These are phyloP conservation scores for Xanthorhoe designata DNA, from an alignment of 2,888 invertebrate species.

Conservation along the genomic window DNA sequence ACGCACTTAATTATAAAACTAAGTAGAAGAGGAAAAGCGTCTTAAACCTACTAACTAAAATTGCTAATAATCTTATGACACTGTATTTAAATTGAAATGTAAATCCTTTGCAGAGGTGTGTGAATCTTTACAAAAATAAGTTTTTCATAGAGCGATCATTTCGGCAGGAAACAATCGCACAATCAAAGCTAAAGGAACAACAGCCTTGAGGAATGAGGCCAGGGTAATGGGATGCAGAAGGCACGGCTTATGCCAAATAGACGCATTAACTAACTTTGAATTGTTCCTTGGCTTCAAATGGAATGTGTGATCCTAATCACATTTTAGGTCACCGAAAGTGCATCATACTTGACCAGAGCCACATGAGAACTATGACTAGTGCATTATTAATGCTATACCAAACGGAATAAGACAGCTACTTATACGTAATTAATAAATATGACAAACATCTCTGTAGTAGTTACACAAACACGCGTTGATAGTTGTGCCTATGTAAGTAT, in stretches of 20 bases:
- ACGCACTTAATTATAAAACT: constrained; percentile 8
- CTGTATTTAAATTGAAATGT: background rate
- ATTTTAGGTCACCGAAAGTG: constrained; percentile 1
- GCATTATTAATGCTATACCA: background rate
- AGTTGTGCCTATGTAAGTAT: background rate
- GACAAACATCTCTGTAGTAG: background rate
- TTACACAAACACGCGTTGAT: background rate
- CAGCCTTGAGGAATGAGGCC: constrained; percentile 28
- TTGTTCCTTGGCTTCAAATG: constrained; percentile 22
- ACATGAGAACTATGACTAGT: constrained; percentile 3
- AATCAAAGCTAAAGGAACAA: constrained; percentile 10
- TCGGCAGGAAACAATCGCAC: constrained; percentile 21
- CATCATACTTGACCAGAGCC: background rate
- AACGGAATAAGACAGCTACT: background rate
- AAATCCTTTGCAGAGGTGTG: background rate
- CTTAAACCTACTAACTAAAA: constrained; percentile 18
- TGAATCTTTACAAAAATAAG: constrained; percentile 4
- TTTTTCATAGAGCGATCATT: constrained; percentile 7
- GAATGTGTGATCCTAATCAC: constrained; percentile 15
- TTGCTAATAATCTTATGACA: constrained; percentile 21
- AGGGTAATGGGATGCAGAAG: constrained; percentile 18
- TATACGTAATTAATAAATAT: background rate
- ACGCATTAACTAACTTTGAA: constrained; percentile 15
- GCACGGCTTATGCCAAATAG: constrained; percentile 27
- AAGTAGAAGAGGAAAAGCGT: constrained; percentile 17